Percentiles rank a stretch among this genome's conserved stretches.
phyloP scores from a whole-genome alignment of 2,888 invertebrate species.

The Heliconius sara region DNA sequence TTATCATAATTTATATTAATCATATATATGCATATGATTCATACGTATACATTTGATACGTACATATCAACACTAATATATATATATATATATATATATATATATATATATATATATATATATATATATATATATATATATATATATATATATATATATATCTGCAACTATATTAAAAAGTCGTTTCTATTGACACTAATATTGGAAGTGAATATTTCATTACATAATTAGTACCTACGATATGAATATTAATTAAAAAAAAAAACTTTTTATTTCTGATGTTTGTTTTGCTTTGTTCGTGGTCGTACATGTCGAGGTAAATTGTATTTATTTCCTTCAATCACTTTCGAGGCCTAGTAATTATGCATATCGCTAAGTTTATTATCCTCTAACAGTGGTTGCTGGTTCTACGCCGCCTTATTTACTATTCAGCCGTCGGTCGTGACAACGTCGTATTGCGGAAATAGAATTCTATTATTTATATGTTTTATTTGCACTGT shows the following conservation, averaged over 20 bases:
- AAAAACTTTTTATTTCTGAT: neutral
- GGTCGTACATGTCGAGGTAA: slow-evolving; percentile 17
- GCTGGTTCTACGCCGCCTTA: slow-evolving; percentile 18
- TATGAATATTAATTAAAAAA: neutral
- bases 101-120: too few relatives aligned
- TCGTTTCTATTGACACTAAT: slow-evolving; percentile 10
- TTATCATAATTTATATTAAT: too few relatives aligned
- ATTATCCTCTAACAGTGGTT: slow-evolving; percentile 24
- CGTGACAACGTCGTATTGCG: slow-evolving; percentile 23
- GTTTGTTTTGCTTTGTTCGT: slow-evolving; percentile 5
- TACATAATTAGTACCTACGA: neutral
- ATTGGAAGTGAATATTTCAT: neutral
- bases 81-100: too few relatives aligned
- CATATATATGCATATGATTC: too few relatives aligned
- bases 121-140: too few relatives aligned
- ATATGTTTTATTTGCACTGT: neutral
- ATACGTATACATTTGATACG: too few relatives aligned
- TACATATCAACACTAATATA: too few relatives aligned
- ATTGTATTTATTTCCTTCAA: slow-evolving; percentile 24
- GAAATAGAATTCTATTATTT: neutral
- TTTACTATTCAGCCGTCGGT: slow-evolving; percentile 28
- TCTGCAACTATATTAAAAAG: neutral
- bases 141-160: too few relatives aligned
- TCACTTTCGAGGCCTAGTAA: slow-evolving; percentile 9
- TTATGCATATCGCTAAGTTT: slow-evolving; percentile 15